Evolutionary conservation across 1,140 invertebrate genomes (phyloP).

Genomic region (Oppia nitens): DNA sequence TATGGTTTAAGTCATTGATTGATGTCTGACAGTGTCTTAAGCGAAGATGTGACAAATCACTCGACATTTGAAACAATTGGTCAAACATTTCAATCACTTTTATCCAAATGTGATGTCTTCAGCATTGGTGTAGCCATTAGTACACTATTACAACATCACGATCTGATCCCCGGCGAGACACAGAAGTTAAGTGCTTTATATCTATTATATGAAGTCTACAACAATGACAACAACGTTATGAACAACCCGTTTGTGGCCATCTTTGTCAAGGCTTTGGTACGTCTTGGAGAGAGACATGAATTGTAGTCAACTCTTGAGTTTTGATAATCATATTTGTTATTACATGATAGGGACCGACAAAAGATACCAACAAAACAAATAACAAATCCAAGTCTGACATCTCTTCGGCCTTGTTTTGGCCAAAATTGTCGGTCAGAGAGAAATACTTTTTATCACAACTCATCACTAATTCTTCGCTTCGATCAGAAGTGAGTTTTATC

Average conservation of each 20-base stretch:
- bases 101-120: slow-evolving; percentile 54
- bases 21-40: slow-evolving; percentile 36
- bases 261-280: slow-evolving; percentile 33
- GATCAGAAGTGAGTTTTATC: neutral
- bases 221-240: slow-evolving; percentile 41
- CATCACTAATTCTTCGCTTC: slow-evolving; percentile 35
- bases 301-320: neutral
- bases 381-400: no score
- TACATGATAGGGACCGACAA: neutral
- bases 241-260: slow-evolving; percentile 52
- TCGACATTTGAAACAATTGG: slow-evolving; percentile 44
- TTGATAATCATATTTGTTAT: no score
- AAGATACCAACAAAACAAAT: neutral
- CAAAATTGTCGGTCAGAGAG: slow-evolving; percentile 36
- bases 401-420: no score
- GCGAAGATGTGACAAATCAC: slow-evolving; percentile 43
- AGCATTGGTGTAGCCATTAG: slow-evolving; percentile 38
- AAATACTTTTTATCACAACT: slow-evolving; percentile 42
- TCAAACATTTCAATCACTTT: slow-evolving; percentile 51
- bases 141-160: slow-evolving; percentile 48
- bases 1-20: neutral
- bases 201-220: slow-evolving; percentile 55
- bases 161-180: slow-evolving; percentile 43
- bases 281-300: neutral
- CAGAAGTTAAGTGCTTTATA: slow-evolving; percentile 49